A percentile compares a stretch with the other conserved stretches of the same genome.
These are phyloP conservation scores for Lineus longissimus DNA, from an alignment of 1,140 invertebrate genomes.

Conservation along the genomic window DNA sequence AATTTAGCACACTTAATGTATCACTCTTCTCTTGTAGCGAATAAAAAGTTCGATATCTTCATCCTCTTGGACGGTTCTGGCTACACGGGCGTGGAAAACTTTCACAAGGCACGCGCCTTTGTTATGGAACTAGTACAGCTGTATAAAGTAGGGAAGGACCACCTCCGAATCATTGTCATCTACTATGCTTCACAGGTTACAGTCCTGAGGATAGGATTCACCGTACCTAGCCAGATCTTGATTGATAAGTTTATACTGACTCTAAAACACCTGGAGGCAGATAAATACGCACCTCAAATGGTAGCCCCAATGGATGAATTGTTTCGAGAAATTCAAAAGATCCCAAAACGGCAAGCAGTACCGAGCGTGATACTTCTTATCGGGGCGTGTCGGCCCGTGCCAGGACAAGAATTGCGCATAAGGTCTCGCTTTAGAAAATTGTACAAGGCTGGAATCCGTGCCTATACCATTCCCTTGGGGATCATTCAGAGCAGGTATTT, in stretches of 20 bases:
- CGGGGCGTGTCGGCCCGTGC: background rate
- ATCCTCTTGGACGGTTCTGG: slow-evolving; percentile 5
- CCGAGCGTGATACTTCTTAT: background rate
- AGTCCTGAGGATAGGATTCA: background rate
- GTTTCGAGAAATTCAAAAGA: background rate
- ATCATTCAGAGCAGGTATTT: no score
- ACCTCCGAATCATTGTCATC: background rate
- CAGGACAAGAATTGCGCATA: background rate
- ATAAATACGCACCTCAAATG: background rate
- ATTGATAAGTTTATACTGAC: background rate
- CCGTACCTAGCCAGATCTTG: background rate
- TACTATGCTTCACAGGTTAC: background rate
- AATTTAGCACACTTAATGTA: no score
- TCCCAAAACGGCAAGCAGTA: background rate
- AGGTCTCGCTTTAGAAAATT: background rate
- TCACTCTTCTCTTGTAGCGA: no score
- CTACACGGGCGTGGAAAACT: background rate
- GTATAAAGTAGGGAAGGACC: background rate
- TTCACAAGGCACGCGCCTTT: background rate
- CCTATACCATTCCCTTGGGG: background rate
- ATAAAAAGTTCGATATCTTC: background rate
- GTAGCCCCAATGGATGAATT: background rate
- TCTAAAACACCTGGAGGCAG: background rate
- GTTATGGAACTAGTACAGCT: background rate
- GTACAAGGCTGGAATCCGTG: background rate